These are phyloP conservation scores for Contarinia nasturtii DNA, from an alignment of 1,140 invertebrate species.

Conservation along the genomic window DNA sequence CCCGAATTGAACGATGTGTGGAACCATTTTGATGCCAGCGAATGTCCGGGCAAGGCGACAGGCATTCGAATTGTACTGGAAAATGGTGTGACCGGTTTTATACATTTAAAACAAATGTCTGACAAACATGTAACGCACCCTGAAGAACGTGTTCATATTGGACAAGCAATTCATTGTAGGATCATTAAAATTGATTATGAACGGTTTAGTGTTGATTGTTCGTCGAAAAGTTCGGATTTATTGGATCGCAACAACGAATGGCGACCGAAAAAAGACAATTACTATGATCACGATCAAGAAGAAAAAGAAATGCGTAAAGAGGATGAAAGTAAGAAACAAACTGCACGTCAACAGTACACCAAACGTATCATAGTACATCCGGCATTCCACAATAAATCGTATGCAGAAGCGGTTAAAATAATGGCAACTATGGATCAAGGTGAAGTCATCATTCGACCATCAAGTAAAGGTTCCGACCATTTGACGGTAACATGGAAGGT, in stretches of 20 bases:
- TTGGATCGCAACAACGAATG: constrained; percentile 78
- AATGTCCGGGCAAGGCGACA: constrained; percentile 86
- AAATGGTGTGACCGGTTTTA: constrained; percentile 87
- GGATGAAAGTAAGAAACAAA: constrained; percentile 61
- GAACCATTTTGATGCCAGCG: constrained; percentile 93
- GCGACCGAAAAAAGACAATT: constrained; percentile 75
- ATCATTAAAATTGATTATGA: constrained; percentile 93
- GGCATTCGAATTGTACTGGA: constrained; percentile 81
- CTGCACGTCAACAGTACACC: constrained; percentile 63
- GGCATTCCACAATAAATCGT: constrained; percentile 92
- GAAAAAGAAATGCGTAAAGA: constrained; percentile 60
- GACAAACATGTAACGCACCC: constrained; percentile 88
- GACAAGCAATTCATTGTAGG: constrained; percentile 82
- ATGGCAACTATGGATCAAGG: constrained; percentile 88
- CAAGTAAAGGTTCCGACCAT: constrained; percentile 89
- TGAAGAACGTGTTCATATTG: constrained; percentile 68
- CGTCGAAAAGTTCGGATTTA: constrained; percentile 84
- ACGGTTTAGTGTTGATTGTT: constrained; percentile 83
- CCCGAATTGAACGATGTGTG: constrained; percentile 90
- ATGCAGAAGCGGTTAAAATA: constrained; percentile 76
- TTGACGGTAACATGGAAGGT: constrained; percentile 98
- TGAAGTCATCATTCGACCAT: constrained; percentile 89
- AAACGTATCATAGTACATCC: constrained; percentile 97
- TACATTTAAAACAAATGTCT: constrained; percentile 87
- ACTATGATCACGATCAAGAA: constrained; percentile 80